Percentiles rank a stretch among this genome's conserved stretches.
Conservation (phyloP, 1,140 invertebrate species). For the Neodiprion fabricii region DNA sequence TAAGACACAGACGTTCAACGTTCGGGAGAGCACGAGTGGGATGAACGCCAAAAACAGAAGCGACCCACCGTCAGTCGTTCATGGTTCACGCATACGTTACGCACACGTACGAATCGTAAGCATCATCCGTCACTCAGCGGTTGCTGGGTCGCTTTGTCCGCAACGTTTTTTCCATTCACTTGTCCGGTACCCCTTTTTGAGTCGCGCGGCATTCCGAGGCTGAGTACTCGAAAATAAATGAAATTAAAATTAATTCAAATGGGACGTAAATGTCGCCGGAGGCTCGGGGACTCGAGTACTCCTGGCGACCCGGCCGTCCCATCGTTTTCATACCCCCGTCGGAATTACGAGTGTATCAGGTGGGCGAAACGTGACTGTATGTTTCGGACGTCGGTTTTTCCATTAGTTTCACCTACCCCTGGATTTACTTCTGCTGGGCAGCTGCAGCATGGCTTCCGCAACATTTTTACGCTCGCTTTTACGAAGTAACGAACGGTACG, state of each 20-base stretch:
- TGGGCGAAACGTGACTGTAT: not conserved
- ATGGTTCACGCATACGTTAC: not conserved
- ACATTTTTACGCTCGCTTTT: not conserved
- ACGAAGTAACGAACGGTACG: too few relatives aligned
- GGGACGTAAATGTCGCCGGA: not conserved
- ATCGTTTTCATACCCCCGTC: not conserved
- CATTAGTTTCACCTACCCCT: not conserved
- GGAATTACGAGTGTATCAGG: slow-evolving; percentile 4
- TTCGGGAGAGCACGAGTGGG: not conserved
- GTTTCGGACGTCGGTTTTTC: not conserved
- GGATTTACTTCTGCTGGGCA: not conserved
- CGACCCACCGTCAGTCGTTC: not conserved
- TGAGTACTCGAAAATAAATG: slow-evolving; percentile 6
- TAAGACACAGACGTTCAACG: not conserved
- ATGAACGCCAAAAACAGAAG: not conserved
- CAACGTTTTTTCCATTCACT: not conserved
- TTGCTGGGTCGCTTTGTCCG: not conserved
- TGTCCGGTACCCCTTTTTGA: not conserved
- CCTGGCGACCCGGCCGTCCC: not conserved
- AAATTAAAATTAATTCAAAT: slow-evolving; percentile 2
- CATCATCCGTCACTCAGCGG: not conserved
- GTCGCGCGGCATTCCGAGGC: not conserved
- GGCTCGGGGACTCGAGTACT: not conserved
- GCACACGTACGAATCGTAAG: not conserved
- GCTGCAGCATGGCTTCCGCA: not conserved